phyloP scores from a whole-genome alignment of 2,888 invertebrate genomes.

The Tholera decimalis region DNA sequence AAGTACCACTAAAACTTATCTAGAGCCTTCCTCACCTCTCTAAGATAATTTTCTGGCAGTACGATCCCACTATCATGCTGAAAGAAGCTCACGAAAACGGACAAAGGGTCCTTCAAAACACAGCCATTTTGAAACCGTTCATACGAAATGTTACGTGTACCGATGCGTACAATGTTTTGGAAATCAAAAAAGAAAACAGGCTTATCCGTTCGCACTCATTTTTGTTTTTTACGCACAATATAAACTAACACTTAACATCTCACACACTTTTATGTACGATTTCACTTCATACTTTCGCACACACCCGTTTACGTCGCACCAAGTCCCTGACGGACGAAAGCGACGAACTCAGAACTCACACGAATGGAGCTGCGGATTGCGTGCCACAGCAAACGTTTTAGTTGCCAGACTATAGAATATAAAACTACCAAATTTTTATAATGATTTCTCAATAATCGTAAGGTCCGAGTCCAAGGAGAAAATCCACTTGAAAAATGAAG shows the following conservation, averaged over 20 bases:
- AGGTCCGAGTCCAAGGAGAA: neutral
- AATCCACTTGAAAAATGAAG: neutral
- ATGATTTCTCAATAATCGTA: neutral
- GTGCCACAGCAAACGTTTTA: constrained; percentile 58
- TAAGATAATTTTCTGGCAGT: constrained; percentile 92
- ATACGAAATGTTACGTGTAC: constrained; percentile 89
- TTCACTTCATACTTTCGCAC: constrained; percentile 91
- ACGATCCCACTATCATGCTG: constrained; percentile 94
- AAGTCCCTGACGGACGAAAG: constrained; percentile 82
- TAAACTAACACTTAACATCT: constrained; percentile 90
- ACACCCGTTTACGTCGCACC: constrained; percentile 90
- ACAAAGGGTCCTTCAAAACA: constrained; percentile 93
- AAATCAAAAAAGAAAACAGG: constrained; percentile 73
- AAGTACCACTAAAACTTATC: constrained; percentile 71
- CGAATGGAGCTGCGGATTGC: constrained; percentile 79
- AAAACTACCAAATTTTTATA: constrained; percentile 25
- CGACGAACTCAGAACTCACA: constrained; percentile 83
- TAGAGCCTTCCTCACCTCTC: constrained; percentile 91
- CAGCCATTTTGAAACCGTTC: constrained; percentile 94
- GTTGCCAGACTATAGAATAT: constrained; percentile 71
- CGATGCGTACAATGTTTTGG: constrained; percentile 79
- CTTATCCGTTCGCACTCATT: constrained; percentile 90
- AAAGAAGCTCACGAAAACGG: constrained; percentile 92
- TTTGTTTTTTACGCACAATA: constrained; percentile 86
- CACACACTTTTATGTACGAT: constrained; percentile 89